These are phyloP conservation scores for Gibbula magus DNA, from an alignment of 2,888 invertebrate genomes.

Conservation along the genomic window DNA sequence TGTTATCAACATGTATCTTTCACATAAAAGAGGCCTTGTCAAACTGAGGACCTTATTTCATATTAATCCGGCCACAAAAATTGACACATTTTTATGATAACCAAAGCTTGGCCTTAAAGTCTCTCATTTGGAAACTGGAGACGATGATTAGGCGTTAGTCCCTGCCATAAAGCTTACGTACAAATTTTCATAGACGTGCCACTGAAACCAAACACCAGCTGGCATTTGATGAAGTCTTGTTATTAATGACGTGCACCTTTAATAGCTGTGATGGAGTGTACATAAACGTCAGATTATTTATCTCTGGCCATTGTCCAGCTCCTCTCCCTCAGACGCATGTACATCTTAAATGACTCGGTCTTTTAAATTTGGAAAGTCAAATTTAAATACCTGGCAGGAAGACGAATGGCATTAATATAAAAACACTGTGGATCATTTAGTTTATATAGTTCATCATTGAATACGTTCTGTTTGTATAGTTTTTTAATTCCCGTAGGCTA, in stretches of 20 bases:
- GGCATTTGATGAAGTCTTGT: background rate
- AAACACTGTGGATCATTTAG: too few relatives aligned
- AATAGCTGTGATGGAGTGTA: too few relatives aligned
- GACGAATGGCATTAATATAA: too few relatives aligned
- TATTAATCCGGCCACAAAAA: constrained; percentile 5
- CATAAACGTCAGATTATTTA: too few relatives aligned
- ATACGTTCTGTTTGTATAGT: too few relatives aligned
- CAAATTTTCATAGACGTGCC: background rate
- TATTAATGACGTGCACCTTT: background rate
- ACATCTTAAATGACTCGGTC: too few relatives aligned
- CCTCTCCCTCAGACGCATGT: too few relatives aligned
- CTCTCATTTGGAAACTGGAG: background rate
- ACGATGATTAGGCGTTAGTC: background rate
- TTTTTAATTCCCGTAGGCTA: too few relatives aligned
- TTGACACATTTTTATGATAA: background rate
- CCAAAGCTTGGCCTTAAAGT: background rate
- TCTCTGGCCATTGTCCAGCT: too few relatives aligned
- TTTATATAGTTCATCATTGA: too few relatives aligned
- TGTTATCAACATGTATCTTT: background rate
- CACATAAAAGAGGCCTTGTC: background rate
- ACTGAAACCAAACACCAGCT: background rate
- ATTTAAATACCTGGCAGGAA: too few relatives aligned
- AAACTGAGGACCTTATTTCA: background rate
- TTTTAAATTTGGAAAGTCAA: too few relatives aligned
- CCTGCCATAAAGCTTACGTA: constrained; percentile 1